phyloP scores from a whole-genome alignment of 2,797 vertebrate genomes.

The Graptemys geographica region DNA sequence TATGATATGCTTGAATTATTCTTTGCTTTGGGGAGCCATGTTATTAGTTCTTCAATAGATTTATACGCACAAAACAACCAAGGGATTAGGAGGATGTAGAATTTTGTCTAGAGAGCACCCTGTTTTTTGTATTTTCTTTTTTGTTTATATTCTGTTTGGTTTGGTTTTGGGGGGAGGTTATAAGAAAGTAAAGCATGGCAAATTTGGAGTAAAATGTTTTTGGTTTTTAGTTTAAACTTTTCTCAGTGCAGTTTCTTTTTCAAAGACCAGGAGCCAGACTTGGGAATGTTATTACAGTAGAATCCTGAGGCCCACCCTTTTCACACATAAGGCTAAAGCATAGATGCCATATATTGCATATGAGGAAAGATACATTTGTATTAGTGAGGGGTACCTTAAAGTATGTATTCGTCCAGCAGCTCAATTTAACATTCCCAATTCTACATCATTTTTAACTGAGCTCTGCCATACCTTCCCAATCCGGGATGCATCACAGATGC shows the following conservation, averaged over 20 bases:
- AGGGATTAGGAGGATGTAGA: background rate
- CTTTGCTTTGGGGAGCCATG: background rate
- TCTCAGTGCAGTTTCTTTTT: background rate
- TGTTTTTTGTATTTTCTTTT: background rate
- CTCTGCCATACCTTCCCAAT: background rate
- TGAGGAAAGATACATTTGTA: constrained; percentile 32
- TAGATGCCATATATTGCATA: background rate
- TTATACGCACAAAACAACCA: background rate
- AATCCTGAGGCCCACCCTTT: constrained; percentile 15
- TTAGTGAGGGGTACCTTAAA: background rate
- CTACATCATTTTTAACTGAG: constrained; percentile 11
- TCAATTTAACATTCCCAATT: constrained; percentile 41
- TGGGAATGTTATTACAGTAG: background rate
- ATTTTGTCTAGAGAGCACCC: background rate
- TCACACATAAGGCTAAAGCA: background rate
- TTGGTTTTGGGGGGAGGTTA: background rate
- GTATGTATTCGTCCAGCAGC: constrained; percentile 4
- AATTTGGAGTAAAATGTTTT: background rate
- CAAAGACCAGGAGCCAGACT: constrained; percentile 8
- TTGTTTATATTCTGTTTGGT: background rate
- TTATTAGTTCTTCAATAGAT: background rate
- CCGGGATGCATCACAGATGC: background rate
- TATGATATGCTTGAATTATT: background rate
- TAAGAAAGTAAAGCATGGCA: background rate
- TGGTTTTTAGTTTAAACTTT: background rate